Conservation (phyloP, 2,113 vertebrate genomes). For the Tauraco erythrolophus region DNA sequence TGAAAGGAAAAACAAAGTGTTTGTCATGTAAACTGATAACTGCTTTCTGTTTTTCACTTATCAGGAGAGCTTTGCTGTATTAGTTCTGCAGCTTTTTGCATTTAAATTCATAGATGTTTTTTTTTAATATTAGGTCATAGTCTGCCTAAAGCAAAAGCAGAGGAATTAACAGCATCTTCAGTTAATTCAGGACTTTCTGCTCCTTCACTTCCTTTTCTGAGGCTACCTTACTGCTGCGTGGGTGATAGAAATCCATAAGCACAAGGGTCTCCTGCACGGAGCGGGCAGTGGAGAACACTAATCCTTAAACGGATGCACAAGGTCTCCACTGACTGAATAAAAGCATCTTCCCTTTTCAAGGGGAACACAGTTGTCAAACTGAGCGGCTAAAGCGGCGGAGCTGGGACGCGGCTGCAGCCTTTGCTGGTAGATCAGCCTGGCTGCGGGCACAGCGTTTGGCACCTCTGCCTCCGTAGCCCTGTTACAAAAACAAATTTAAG, state of each 20-base stretch:
- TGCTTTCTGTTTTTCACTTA: not conserved
- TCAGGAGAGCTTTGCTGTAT: not conserved
- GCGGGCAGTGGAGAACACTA: not conserved
- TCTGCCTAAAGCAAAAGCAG: not conserved
- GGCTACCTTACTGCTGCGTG: not conserved
- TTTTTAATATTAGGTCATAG: not conserved
- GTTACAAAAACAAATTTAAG: not conserved
- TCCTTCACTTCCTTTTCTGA: not conserved
- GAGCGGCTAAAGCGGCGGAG: not conserved
- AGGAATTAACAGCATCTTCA: not conserved
- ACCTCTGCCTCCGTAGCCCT: not conserved
- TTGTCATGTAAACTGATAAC: conserved; percentile 41
- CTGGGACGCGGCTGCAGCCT: not conserved
- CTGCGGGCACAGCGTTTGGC: not conserved
- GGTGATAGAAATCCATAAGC: not conserved
- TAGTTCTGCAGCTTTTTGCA: not conserved
- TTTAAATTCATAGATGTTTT: not conserved
- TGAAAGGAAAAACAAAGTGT: conserved; percentile 50
- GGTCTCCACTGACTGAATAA: not conserved
- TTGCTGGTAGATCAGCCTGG: not conserved
- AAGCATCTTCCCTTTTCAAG: not conserved
- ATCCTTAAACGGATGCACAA: not conserved
- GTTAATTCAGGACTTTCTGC: not conserved
- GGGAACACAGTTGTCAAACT: too few relatives aligned
- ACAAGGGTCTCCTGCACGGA: not conserved